Evolutionary conservation across 1,140 invertebrate genomes (phyloP).

Genomic region (Anastrepha ludens): DNA sequence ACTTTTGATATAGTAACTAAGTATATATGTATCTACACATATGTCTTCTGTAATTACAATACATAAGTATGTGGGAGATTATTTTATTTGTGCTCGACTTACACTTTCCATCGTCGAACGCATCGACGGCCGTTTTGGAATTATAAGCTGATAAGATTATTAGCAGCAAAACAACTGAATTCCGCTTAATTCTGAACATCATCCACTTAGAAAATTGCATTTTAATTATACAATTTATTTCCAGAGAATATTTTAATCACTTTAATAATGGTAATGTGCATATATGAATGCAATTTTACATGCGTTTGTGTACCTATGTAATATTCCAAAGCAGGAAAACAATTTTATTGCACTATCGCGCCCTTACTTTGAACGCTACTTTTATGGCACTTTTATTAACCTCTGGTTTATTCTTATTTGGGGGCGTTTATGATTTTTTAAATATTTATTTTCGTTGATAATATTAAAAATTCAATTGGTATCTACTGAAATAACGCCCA

Average conservation of each 20-base stretch:
- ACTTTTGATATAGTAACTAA: too few relatives aligned
- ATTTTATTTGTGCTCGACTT: conserved; percentile 60
- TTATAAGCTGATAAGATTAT: conserved; percentile 18
- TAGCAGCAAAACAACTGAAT: conserved; percentile 4
- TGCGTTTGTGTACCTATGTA: not conserved
- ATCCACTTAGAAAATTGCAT: not conserved
- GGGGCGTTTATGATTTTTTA: not conserved
- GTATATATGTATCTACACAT: too few relatives aligned
- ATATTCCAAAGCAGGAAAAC: not conserved
- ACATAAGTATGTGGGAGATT: not conserved
- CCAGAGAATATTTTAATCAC: conserved; percentile 32
- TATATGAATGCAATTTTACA: not conserved
- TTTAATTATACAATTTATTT: conserved; percentile 19
- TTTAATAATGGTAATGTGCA: not conserved
- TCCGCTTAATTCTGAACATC: conserved; percentile 11
- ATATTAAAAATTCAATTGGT: not conserved
- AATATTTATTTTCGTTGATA: not conserved
- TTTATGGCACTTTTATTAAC: not conserved
- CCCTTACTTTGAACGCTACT: not conserved
- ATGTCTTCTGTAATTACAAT: not conserved
- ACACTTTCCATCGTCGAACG: conserved; percentile 70
- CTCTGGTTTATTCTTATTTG: not conserved
- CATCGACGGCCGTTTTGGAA: conserved; percentile 43
- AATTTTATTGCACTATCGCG: not conserved
- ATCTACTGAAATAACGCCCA: conserved; percentile 5